Conservation (phyloP, 2,113 vertebrate species). For the Lucifuga dentata region DNA sequence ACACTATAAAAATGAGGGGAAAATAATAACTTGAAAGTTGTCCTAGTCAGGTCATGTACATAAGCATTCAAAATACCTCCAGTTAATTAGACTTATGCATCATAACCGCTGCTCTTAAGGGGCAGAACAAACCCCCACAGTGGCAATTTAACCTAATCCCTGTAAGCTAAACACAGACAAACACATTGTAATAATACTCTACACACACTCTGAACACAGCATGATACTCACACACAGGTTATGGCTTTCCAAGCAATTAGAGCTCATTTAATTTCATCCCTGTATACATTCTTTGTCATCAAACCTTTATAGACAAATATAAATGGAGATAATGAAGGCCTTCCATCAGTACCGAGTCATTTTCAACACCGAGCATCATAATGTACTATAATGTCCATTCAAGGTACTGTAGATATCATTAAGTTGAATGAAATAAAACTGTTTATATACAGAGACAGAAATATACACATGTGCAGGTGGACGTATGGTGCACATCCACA, state of each 20-base stretch:
- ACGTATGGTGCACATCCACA: slow-evolving; percentile 59
- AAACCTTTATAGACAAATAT: slow-evolving; percentile 75
- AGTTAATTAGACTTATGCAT: slow-evolving; percentile 52
- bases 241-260: slow-evolving; percentile 76
- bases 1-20: not conserved
- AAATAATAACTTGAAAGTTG: slow-evolving; percentile 4
- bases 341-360: slow-evolving; percentile 49
- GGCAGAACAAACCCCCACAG: slow-evolving; percentile 25
- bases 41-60: not conserved
- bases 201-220: slow-evolving; percentile 44
- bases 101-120: slow-evolving; percentile 49
- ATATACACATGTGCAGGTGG: slow-evolving; percentile 74
- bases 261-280: slow-evolving; percentile 75
- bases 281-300: slow-evolving; percentile 78
- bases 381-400: slow-evolving; percentile 64
- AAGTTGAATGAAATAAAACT: slow-evolving; percentile 64
- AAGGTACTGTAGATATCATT: slow-evolving; percentile 68
- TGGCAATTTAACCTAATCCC: slow-evolving; percentile 36
- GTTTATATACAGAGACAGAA: slow-evolving; percentile 73
- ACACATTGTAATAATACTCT: slow-evolving; percentile 19
- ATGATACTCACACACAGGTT: slow-evolving; percentile 59
- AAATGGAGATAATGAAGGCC: slow-evolving; percentile 77
- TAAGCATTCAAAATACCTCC: slow-evolving; percentile 8
- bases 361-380: slow-evolving; percentile 49
- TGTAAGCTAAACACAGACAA: not conserved